phyloP scores from a whole-genome alignment of 1,140 invertebrate species.

The Hypsibius dujardini region DNA sequence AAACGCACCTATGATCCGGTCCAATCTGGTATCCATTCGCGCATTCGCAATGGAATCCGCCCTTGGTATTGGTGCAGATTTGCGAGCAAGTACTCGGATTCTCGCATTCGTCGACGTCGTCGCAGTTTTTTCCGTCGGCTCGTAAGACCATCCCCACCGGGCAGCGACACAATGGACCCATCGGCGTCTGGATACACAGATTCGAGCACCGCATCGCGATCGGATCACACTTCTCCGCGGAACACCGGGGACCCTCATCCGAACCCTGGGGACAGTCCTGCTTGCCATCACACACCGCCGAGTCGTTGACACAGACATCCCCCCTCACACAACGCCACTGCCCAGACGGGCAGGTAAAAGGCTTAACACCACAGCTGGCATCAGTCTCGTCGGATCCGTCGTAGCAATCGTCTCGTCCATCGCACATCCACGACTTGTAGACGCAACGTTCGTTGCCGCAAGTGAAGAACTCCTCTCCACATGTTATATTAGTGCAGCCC shows the following conservation, averaged over 20 bases:
- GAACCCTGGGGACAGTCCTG: conserved; percentile 70
- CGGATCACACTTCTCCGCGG: conserved; percentile 27
- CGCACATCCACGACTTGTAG: conserved; percentile 56
- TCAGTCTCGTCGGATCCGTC: conserved; percentile 71
- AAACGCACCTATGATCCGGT: conserved; percentile 46
- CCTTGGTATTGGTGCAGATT: conserved; percentile 66
- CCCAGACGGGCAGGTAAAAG: conserved; percentile 31
- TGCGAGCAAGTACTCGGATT: conserved; percentile 77
- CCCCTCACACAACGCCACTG: conserved; percentile 48
- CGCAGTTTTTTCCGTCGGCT: conserved; percentile 41
- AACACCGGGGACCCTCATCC: conserved; percentile 73
- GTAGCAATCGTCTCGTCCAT: conserved; percentile 83
- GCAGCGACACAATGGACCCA: conserved; percentile 69
- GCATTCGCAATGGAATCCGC: conserved; percentile 61
- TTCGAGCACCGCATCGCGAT: conserved; percentile 54
- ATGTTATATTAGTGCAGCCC: conserved; percentile 25
- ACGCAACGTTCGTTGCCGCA: conserved; percentile 1
- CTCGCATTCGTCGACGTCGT: conserved; percentile 69
- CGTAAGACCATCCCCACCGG: conserved; percentile 45
- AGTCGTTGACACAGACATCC: conserved; percentile 67
- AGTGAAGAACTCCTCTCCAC: conserved; percentile 12
- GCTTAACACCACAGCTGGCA: conserved; percentile 47
- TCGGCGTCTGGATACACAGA: conserved; percentile 71
- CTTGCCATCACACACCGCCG: conserved; percentile 63
- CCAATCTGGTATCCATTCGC: conserved; percentile 58